phyloP scores from a whole-genome alignment of 2,113 vertebrate species.

The Shinisaurus crocodilurus region DNA sequence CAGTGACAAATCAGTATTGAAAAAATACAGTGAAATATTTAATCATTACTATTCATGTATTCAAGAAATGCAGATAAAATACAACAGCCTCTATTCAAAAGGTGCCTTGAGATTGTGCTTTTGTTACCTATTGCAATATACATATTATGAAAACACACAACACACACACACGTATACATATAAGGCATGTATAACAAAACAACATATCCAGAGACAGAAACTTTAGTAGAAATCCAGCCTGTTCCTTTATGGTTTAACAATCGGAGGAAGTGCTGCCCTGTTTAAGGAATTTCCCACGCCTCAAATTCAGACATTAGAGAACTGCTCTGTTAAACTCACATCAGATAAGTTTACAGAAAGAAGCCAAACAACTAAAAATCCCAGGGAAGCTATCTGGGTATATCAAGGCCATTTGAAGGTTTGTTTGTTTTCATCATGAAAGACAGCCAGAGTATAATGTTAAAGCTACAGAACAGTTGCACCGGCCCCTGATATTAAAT shows the following conservation, averaged over 20 bases:
- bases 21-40: neutral
- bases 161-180: neutral
- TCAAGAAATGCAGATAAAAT: neutral
- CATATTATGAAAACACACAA: neutral
- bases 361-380: slow-evolving; percentile 61
- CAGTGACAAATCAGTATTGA: neutral
- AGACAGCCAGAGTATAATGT: neutral
- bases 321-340: slow-evolving; percentile 65
- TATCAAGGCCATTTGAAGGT: slow-evolving; percentile 37
- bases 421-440: slow-evolving; percentile 47
- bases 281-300: slow-evolving; percentile 82
- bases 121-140: neutral
- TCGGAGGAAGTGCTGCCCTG: slow-evolving; percentile 75
- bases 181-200: no score
- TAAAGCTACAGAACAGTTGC: slow-evolving; percentile 36
- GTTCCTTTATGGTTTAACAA: slow-evolving; percentile 75
- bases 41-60: neutral
- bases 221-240: slow-evolving; percentile 54
- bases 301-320: slow-evolving; percentile 72
- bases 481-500: neutral
- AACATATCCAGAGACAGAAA: slow-evolving; percentile 52
- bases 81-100: neutral
- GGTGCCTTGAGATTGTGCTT: neutral
- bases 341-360: slow-evolving; percentile 51
- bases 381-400: slow-evolving; percentile 43